These are phyloP conservation scores for Siniperca knerii DNA, from an alignment of 2,113 vertebrate genomes.

Conservation along the genomic window DNA sequence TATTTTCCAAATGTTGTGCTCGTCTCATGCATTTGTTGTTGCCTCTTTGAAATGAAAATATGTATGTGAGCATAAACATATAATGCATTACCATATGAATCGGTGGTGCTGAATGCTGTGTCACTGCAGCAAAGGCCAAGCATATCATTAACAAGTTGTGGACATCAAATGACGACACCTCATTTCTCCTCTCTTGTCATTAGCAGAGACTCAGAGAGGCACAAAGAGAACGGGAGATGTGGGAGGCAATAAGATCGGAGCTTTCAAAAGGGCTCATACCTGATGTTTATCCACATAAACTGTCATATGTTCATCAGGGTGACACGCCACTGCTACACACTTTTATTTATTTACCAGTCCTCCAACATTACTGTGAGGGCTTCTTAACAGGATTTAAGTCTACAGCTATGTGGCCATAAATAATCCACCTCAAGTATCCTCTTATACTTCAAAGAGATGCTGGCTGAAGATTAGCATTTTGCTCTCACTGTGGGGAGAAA, in stretches of 20 bases:
- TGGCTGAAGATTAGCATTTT: constrained; percentile 80
- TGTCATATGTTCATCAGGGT: constrained; percentile 17
- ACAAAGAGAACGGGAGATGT: not conserved
- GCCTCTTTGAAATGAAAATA: constrained; percentile 77
- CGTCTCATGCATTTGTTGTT: constrained; percentile 74
- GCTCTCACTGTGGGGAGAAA: constrained; percentile 58
- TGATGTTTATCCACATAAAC: constrained; percentile 55
- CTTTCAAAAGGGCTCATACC: constrained; percentile 30
- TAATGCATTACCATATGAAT: constrained; percentile 75
- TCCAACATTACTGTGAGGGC: constrained; percentile 39
- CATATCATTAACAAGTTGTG: constrained; percentile 54
- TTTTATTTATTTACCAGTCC: constrained; percentile 52
- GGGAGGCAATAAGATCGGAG: not conserved
- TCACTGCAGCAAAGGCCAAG: constrained; percentile 59
- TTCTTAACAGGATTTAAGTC: constrained; percentile 79
- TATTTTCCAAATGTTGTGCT: constrained; percentile 80
- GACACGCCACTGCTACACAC: constrained; percentile 22
- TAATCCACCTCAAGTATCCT: constrained; percentile 82
- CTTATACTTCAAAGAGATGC: constrained; percentile 83
- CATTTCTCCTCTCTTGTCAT: constrained; percentile 41
- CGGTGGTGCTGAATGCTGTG: constrained; percentile 47
- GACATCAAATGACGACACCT: constrained; percentile 43
- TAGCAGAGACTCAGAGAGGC: constrained; percentile 31
- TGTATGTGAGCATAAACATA: constrained; percentile 75
- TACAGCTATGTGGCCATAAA: constrained; percentile 76